Conservation (phyloP, 2,113 vertebrate species). For the Psittacara wagleri region DNA sequence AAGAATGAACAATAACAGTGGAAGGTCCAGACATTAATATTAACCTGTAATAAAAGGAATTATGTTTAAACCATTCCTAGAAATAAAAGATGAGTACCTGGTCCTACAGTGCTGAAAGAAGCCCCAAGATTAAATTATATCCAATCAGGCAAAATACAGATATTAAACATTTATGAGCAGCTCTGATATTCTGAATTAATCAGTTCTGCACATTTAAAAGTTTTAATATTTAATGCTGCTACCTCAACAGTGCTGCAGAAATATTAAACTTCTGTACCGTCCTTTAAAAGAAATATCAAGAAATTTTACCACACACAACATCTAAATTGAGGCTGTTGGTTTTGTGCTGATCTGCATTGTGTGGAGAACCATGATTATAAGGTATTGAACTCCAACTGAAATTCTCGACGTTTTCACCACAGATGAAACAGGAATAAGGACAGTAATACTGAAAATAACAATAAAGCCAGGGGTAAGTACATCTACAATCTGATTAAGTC, state of each 20-base stretch:
- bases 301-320: background rate
- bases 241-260: slow-evolving; percentile 65
- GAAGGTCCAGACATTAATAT: slow-evolving; percentile 55
- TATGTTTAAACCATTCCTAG: slow-evolving; percentile 38
- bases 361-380: background rate
- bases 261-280: slow-evolving; percentile 65
- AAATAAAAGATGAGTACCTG: slow-evolving; percentile 63
- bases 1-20: slow-evolving; percentile 50
- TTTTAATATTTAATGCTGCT: slow-evolving; percentile 84
- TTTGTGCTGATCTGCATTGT: background rate
- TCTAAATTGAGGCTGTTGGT: slow-evolving; percentile 12
- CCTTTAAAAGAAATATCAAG: slow-evolving; percentile 33
- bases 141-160: slow-evolving; percentile 72
- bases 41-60: slow-evolving; percentile 63
- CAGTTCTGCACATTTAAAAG: slow-evolving; percentile 76
- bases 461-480: slow-evolving; percentile 44
- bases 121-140: slow-evolving; percentile 68
- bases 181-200: slow-evolving; percentile 81
- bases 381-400: background rate
- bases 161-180: slow-evolving; percentile 78
- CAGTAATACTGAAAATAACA: slow-evolving; percentile 48
- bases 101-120: slow-evolving; percentile 31
- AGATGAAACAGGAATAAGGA: slow-evolving; percentile 41
- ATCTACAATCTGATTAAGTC: slow-evolving; percentile 54
- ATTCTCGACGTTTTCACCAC: slow-evolving; percentile 33